Base-by-base conservation (phyloP, 2,888 invertebrate species). In the Thecophora atra region DNA sequence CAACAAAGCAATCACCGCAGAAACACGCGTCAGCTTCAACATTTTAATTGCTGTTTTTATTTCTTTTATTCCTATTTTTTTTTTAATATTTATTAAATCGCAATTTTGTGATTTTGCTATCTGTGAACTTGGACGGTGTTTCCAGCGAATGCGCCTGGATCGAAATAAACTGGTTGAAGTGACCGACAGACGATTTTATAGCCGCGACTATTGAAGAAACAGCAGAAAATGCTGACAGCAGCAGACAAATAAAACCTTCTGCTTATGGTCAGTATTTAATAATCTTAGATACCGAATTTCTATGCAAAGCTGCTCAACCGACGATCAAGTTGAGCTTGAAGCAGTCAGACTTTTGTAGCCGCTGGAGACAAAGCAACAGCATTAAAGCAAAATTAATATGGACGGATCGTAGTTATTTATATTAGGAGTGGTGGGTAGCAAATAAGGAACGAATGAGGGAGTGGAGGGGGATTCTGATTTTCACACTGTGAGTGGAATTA, bases 161-260 rank as follows among this genome's bases (percentile, higher is more conserved):
- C 54, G 72, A 70, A 74, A 69, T 72, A 74, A 74, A 74, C 73
- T 72, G 69, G 51, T 44, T 11, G 66, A 28, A 42, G 58, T 52
- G 51, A 65, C 30, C n/a, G 44, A 15, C 73, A 66, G 66, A 72
- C 26, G 69, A 54, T 74, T 74, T 72, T 74, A 74, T 74, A 74
- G 19, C n/a, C 19, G 37, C 17, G 54, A 24, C 54, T 24, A 19
- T 19, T n/a, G n/a, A 54, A 24, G 54, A 15, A 8, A 54, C 54
- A 13, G n/a, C 15, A 24, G 11, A 24, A n/a, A 24, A 21, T 6
- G 37, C 7, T 37, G 47, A 47, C 47, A 47, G 47, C 17, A n/a
- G 44, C 44, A 13, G 28, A 4, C 24, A 26, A 66, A 42, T 26
- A 51, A 30, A 52, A 52, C 28, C 26, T 30, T n/a, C 52, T 37